Evolutionary conservation across 1,140 invertebrate genomes (phyloP), one percentile per base, ranked within the genome.

Genomic region (Scaptomyza pallida): DNA sequence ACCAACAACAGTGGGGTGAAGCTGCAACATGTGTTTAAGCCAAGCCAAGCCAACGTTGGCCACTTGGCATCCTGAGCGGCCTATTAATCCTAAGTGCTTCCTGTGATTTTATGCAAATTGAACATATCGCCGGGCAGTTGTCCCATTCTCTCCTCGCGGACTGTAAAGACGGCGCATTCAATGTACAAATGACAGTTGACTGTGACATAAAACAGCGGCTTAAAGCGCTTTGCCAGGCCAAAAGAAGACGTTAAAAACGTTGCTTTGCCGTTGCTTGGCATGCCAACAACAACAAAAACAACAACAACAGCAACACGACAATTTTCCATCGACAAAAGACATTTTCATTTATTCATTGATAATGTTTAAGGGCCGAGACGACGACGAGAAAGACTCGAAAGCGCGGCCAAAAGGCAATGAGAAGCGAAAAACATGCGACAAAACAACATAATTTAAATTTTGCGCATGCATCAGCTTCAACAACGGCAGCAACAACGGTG

Each of bases 391-490:
- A 77, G 52, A 77, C 78, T 59, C 70, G 69, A 78, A 65, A 77
- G 67, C 54, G 41, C 75, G 75, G 48, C 50, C 37, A 55, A 64
- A 65, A 56, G 61, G 73, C 75, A 73, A 52, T 65, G 56, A 69
- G 78, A 82, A 76, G 65, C 61, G 26, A 68, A 73, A 89, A 90
- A 90, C 78, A 90, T 90, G 88, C 86, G 86, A 90, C 88, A 88
- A 89, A 90, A 90, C 88, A 90, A 90, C 88, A 89, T 90, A 90
- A 90, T 83, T 90, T 83, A 90, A 90, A 90, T 90, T 88, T 89
- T 78, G 82, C 70, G 75, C 81, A 82, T 88, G 78, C 88, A 79
- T 75, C 75, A 77, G 64, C 10, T 19, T 6, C 35, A 23, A 8
- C 17, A 41, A 35, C 60, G 33, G 23, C 33, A 40, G 23, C 33